A percentile compares a stretch with the other conserved stretches of the same genome.
These are phyloP conservation scores for Polylopha cassiicola DNA, from an alignment of 2,888 invertebrate genomes.

Conservation along the genomic window DNA sequence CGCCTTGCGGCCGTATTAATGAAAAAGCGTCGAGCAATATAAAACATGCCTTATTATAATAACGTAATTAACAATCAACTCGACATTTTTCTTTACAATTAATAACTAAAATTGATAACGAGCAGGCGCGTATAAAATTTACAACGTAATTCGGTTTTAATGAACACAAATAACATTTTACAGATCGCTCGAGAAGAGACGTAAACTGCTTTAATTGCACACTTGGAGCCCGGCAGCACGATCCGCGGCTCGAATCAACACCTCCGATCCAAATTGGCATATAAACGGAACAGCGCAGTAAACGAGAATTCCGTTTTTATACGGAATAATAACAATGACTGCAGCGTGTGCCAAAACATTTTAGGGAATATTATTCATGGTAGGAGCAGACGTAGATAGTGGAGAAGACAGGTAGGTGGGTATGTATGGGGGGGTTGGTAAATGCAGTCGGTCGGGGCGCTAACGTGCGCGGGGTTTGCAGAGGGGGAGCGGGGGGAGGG, in stretches of 20 bases:
- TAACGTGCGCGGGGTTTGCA: conserved; percentile 61
- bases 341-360: conserved; percentile 41
- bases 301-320: conserved; percentile 34
- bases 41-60: too few species aligned
- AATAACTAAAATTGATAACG: conserved; percentile 48
- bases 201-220: conserved; percentile 66
- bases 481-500: conserved; percentile 34
- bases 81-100: too few species aligned
- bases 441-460: conserved; percentile 75
- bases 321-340: conserved; percentile 20
- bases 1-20: too few species aligned
- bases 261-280: conserved; percentile 45
- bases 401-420: conserved; percentile 55
- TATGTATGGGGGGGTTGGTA: conserved; percentile 63
- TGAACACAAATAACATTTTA: conserved; percentile 65
- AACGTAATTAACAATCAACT: too few species aligned
- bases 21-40: too few species aligned
- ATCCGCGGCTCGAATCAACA: conserved; percentile 57
- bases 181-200: conserved; percentile 64
- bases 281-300: conserved; percentile 39
- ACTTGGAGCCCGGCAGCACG: conserved; percentile 43
- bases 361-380: conserved; percentile 31
- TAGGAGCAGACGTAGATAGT: conserved; percentile 38
- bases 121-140: conserved; percentile 60
- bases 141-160: conserved; percentile 66